These are phyloP conservation scores for Centruroides sculpturatus DNA, from an alignment of 1,140 invertebrate species.

Conservation along the genomic window DNA sequence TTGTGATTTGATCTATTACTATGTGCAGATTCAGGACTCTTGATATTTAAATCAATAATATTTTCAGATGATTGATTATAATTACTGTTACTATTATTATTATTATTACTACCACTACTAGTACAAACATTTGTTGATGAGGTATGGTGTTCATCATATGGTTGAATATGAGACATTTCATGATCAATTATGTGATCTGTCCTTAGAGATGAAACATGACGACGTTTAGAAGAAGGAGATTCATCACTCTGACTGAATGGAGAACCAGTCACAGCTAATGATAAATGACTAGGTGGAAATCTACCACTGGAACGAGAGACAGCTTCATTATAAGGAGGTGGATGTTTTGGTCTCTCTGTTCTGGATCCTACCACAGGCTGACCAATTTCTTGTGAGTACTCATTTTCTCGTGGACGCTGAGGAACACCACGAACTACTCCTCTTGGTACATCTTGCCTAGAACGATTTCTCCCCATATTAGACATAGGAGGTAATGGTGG, in stretches of 20 bases:
- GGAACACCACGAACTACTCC: constrained; percentile 14
- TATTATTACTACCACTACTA: too few relatives aligned
- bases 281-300: constrained; percentile 13
- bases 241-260: constrained; percentile 63
- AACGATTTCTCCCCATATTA: constrained; percentile 9
- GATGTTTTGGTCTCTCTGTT: constrained; percentile 17
- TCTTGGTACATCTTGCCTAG: constrained; percentile 13
- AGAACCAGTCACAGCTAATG: constrained; percentile 3
- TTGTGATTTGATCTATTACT: too few relatives aligned
- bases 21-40: too few relatives aligned
- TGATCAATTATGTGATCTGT: too few relatives aligned
- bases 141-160: too few relatives aligned
- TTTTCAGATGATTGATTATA: too few relatives aligned
- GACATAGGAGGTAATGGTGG: neutral
- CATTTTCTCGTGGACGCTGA: constrained; percentile 8
- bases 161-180: too few relatives aligned
- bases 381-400: neutral
- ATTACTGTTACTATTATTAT: too few relatives aligned
- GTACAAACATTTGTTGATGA: too few relatives aligned
- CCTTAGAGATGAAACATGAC: constrained; percentile 6
- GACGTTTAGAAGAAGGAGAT: constrained; percentile 40
- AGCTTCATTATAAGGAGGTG: constrained; percentile 18
- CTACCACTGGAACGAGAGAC: constrained; percentile 13
- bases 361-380: neutral
- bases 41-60: too few relatives aligned